These are phyloP conservation scores for Minunthozetes semirufus DNA, from an alignment of 2,888 invertebrate species.

Conservation along the genomic window DNA sequence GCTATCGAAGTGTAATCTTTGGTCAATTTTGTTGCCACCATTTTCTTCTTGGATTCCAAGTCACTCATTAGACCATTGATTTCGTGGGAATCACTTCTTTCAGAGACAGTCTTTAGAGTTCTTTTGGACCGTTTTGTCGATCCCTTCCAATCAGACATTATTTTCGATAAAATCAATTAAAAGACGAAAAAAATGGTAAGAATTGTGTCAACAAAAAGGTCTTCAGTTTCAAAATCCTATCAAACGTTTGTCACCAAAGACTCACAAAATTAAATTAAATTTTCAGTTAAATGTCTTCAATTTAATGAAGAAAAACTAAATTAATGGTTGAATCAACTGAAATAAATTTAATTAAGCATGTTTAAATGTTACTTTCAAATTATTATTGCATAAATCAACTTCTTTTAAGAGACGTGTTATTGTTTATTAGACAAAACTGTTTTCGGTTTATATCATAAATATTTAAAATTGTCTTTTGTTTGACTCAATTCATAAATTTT, in stretches of 20 bases:
- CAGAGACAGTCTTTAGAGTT: not conserved
- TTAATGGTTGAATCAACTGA: too few relatives aligned
- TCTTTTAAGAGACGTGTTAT: conserved; percentile 7
- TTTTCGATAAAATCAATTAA: not conserved
- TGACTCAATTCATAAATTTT: too few relatives aligned
- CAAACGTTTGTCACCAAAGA: too few relatives aligned
- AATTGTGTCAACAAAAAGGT: too few relatives aligned
- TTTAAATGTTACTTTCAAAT: too few relatives aligned
- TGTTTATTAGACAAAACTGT: not conserved
- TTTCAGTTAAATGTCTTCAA: too few relatives aligned
- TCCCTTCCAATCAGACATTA: not conserved
- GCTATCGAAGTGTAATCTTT: conserved; percentile 61
- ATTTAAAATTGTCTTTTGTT: too few relatives aligned
- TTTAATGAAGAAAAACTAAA: too few relatives aligned
- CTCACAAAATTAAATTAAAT: too few relatives aligned
- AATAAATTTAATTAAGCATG: too few relatives aligned
- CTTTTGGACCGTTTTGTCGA: not conserved
- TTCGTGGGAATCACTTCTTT: not conserved
- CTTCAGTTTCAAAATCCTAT: too few relatives aligned
- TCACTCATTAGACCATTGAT: not conserved
- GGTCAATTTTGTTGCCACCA: not conserved
- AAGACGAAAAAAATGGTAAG: not conserved
- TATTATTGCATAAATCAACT: not conserved
- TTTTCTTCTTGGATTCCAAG: not conserved
- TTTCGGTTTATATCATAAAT: not conserved